These are phyloP conservation scores for Drosophila atripex DNA, from an alignment of 2,888 invertebrate genomes.

Conservation along the genomic window DNA sequence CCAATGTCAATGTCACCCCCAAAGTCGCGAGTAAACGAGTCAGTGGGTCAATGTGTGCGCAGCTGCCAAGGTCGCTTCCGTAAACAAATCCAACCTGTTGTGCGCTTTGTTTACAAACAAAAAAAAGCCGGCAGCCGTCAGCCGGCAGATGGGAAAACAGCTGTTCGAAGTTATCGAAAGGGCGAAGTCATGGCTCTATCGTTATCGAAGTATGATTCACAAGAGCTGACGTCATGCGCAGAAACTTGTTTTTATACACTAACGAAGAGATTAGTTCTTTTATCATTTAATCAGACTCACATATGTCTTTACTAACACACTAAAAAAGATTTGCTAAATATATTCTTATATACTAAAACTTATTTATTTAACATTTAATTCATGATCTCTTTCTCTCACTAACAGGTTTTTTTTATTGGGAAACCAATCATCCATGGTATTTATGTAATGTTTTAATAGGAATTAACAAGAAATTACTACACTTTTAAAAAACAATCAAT, in stretches of 20 bases:
- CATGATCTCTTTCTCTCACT: too few species aligned
- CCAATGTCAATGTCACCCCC: constrained; percentile 64
- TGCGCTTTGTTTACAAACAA: constrained; percentile 29
- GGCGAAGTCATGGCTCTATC: constrained; percentile 27
- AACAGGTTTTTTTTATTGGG: too few species aligned
- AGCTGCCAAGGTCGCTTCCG: constrained; percentile 69
- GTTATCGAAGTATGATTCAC: constrained; percentile 54
- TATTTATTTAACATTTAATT: too few species aligned
- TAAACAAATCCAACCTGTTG: constrained; percentile 49
- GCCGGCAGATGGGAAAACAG: constrained; percentile 29
- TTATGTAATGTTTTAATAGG: too few species aligned
- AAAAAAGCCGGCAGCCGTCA: constrained; percentile 44
- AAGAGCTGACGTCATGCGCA: constrained; percentile 68
- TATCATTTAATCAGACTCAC: neutral
- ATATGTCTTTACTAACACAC: too few species aligned
- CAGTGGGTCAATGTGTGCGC: constrained; percentile 39
- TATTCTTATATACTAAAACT: too few species aligned
- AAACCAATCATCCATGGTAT: too few species aligned
- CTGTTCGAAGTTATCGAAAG: constrained; percentile 30
- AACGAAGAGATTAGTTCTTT: neutral
- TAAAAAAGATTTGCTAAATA: too few species aligned
- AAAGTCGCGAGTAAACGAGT: constrained; percentile 64
- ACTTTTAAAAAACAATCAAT: too few species aligned
- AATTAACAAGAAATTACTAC: too few species aligned
- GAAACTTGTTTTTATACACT: constrained; percentile 21